Percentiles rank a stretch among this genome's conserved stretches.
Evolutionary conservation across 2,888 invertebrate species (phyloP).

Genomic region (Bellardia pandia): DNA sequence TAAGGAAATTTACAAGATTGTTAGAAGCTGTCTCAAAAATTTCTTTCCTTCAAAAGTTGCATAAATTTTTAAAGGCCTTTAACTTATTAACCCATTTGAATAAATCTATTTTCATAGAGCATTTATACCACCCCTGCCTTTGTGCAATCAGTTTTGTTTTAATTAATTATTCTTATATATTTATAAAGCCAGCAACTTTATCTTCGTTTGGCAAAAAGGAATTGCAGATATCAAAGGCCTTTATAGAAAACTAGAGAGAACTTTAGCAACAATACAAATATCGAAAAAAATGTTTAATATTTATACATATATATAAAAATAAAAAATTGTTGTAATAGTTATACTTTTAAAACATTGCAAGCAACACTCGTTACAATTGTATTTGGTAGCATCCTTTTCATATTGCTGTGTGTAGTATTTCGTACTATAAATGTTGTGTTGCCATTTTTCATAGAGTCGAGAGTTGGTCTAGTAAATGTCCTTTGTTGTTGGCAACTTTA

Average conservation of each 20-base stretch:
- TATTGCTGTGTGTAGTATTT: not conserved
- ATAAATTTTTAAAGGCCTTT: too few relatives aligned
- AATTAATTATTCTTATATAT: constrained; percentile 5
- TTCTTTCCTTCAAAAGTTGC: too few relatives aligned
- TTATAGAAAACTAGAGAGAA: not conserved
- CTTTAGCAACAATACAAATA: not conserved
- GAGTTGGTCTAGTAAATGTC: constrained; percentile 55
- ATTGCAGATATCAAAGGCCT: constrained; percentile 34
- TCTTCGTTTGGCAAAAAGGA: constrained; percentile 3
- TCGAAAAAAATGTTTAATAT: not conserved
- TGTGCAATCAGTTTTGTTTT: not conserved
- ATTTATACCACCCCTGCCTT: too few relatives aligned
- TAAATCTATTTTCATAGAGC: too few relatives aligned
- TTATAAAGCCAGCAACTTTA: not conserved
- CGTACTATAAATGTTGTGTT: not conserved
- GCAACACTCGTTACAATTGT: constrained; percentile 4
- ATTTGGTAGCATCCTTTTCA: not conserved
- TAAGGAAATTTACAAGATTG: too few relatives aligned
- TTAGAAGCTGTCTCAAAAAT: too few relatives aligned
- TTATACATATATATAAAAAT: not conserved
- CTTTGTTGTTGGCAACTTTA: constrained; percentile 61
- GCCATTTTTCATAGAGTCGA: not conserved
- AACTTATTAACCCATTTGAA: too few relatives aligned
- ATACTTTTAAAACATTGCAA: not conserved
- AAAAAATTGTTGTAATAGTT: not conserved